These are phyloP conservation scores for Epistrophella euchroma DNA, from an alignment of 2,888 invertebrate species.

Conservation along the genomic window DNA sequence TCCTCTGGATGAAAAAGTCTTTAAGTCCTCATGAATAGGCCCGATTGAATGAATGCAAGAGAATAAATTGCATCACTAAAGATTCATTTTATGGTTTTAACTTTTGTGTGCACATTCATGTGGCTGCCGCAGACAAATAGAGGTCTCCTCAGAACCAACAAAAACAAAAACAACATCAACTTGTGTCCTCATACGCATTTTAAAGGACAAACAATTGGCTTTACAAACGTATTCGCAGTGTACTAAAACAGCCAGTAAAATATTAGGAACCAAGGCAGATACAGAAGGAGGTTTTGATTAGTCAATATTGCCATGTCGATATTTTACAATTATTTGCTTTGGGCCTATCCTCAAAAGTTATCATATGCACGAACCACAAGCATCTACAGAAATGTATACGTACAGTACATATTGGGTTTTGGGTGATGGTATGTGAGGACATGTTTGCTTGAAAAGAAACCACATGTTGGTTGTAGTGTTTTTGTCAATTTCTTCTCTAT, in stretches of 20 bases:
- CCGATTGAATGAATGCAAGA: constrained; percentile 50
- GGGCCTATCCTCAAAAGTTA: constrained; percentile 43
- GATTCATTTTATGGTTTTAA: constrained; percentile 51
- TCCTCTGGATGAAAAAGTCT: constrained; percentile 33
- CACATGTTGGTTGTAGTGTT: neutral
- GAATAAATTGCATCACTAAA: constrained; percentile 49
- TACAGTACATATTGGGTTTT: neutral
- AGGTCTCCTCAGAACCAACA: constrained; percentile 2
- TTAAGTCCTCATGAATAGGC: constrained; percentile 45
- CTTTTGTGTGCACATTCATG: constrained; percentile 52
- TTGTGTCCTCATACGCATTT: constrained; percentile 29
- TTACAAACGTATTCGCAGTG: neutral
- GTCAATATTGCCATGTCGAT: constrained; percentile 59
- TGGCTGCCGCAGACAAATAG: constrained; percentile 43
- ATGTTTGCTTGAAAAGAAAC: neutral
- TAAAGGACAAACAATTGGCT: constrained; percentile 27
- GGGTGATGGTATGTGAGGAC: neutral
- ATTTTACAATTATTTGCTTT: constrained; percentile 61
- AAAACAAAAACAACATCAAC: neutral
- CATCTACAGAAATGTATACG: neutral
- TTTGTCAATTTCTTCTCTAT: neutral
- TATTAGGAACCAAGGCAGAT: neutral
- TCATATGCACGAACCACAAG: constrained; percentile 24
- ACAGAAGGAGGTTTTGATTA: constrained; percentile 43
- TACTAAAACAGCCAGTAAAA: neutral